Conservation (phyloP, 2,113 vertebrate species). For the Cricetomys ansorgei region DNA sequence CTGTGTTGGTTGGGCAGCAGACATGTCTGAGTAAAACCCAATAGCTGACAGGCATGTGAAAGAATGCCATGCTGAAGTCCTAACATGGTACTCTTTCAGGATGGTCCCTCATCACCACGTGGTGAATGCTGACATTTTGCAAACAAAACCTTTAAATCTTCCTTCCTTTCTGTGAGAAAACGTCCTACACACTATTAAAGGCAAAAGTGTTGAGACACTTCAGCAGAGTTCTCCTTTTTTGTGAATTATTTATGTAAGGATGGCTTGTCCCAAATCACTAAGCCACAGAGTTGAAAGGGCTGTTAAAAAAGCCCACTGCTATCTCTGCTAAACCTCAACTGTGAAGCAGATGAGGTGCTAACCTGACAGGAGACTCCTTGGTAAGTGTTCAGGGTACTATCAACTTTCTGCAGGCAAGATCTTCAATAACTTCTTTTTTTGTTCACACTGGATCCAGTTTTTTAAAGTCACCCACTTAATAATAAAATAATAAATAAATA, state of each 20-base stretch:
- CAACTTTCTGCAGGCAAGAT: not conserved
- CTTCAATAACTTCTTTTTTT: not conserved
- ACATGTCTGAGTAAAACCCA: not conserved
- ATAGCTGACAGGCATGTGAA: not conserved
- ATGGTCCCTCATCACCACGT: not conserved
- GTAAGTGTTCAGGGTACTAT: not conserved
- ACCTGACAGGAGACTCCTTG: not conserved
- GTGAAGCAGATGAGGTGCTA: not conserved
- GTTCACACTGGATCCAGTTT: not conserved
- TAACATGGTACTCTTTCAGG: not conserved
- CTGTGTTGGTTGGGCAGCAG: not conserved
- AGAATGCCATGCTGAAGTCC: not conserved
- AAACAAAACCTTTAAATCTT: not conserved
- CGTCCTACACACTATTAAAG: not conserved
- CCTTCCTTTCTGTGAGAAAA: not conserved
- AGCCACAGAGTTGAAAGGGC: not conserved
- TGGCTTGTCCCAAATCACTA: not conserved
- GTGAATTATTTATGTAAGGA: not conserved
- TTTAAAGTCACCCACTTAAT: not conserved
- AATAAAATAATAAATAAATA: too few species aligned
- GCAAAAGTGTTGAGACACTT: not conserved
- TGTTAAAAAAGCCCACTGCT: not conserved
- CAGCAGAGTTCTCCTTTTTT: not conserved
- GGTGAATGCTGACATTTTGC: not conserved
- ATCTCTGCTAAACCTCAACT: not conserved